Conservation (phyloP, 2,888 invertebrate genomes). For the Ephialtes manifestator region DNA sequence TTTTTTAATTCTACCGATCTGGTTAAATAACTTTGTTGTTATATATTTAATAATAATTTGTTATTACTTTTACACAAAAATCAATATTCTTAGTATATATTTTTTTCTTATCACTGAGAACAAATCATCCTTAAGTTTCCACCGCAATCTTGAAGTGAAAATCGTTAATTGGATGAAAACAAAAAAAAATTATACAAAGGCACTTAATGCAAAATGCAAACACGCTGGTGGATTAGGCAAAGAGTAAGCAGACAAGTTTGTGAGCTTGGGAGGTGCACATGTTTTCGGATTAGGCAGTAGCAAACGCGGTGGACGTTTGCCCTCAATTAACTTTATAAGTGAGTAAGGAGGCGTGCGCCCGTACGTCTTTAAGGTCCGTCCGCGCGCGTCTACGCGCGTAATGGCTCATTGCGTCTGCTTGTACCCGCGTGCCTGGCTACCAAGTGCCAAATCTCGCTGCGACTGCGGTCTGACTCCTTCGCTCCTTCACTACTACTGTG, state of each 20-base stretch:
- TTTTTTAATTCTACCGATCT: too few species aligned
- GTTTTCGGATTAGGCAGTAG: slow-evolving; percentile 84
- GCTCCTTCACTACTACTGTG: slow-evolving; percentile 18
- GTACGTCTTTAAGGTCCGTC: slow-evolving; percentile 71
- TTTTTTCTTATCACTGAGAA: too few species aligned
- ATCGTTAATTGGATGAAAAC: too few species aligned
- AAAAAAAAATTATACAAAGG: too few species aligned
- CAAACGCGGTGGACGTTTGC: slow-evolving; percentile 83
- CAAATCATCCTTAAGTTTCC: too few species aligned
- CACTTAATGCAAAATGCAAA: not conserved
- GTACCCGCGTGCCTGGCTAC: slow-evolving; percentile 52
- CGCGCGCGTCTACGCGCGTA: slow-evolving; percentile 61
- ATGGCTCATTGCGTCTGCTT: slow-evolving; percentile 67
- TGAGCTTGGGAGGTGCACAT: slow-evolving; percentile 68
- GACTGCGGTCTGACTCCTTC: slow-evolving; percentile 9
- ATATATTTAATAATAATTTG: too few species aligned
- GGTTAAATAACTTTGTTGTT: too few species aligned
- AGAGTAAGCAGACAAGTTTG: not conserved
- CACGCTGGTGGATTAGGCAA: not conserved
- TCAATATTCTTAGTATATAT: too few species aligned
- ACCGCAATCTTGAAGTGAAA: too few species aligned
- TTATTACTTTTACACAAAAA: too few species aligned
- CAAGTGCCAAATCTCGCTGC: slow-evolving; percentile 75
- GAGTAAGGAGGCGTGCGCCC: slow-evolving; percentile 85
- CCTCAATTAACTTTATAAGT: slow-evolving; percentile 86